Base-by-base conservation (phyloP, 2,797 vertebrate genomes). In the Dendrocincla fuliginosa region DNA sequence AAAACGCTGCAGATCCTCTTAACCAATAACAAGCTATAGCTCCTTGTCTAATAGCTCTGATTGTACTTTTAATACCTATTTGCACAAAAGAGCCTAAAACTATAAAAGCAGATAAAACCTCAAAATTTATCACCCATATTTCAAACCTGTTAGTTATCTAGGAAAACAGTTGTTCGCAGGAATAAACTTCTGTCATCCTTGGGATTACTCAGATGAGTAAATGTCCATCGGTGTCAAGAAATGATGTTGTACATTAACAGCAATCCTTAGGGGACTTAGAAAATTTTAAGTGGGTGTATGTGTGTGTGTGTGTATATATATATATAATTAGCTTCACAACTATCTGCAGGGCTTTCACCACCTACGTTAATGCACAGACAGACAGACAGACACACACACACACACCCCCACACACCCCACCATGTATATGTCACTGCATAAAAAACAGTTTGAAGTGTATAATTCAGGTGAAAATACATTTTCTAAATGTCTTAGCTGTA, bases 41-140 rank as follows among this genome's bases (percentile, higher is more conserved):
- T 96, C 94, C 95, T 98, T 96, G 94, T 96, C 96, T 98, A 96
- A 95, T 98, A 98, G 97, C 97, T 98, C 93, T 96, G 98, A 98
- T 98, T 93, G 92, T 96, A 97, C 97, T 95, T 79, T 97, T 95
- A 96, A 92, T 95, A 91, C 87, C 78, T 94, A 37, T 95, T 91
- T 94, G 69, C 85, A 90, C 52, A 57, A 78, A 94, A 85, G 59
- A 96, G 59, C 49, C 89, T 92, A 86, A 78, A 94, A 90, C 87
- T 94, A 41, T 47, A 81, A 93, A 90, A 53, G 39, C 78, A 73
- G 81, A 59, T 81, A 89, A 93, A 95, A 93, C 84, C 95, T 77
- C 93, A 65, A 37, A 94, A 89, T 95, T 76, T 95, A 32, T 35
- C 47, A 27, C 90, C 89, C 41, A 33, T 76, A 78, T 75, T 95